These are phyloP conservation scores for Amniataba percoides DNA, from an alignment of 2,797 vertebrate species.

Conservation along the genomic window DNA sequence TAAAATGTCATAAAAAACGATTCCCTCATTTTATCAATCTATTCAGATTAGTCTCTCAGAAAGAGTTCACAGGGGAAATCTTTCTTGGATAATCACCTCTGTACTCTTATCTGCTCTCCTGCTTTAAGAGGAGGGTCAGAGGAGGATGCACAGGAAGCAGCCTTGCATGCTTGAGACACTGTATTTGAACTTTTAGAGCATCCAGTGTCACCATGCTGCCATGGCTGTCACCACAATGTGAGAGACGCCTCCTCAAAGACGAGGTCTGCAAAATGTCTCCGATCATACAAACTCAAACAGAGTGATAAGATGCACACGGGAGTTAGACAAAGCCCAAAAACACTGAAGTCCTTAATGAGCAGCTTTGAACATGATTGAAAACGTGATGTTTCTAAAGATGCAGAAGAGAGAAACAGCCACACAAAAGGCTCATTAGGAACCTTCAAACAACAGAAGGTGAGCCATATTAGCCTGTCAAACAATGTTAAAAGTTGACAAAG, in stretches of 20 bases:
- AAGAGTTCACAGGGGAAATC: background rate
- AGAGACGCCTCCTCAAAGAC: background rate
- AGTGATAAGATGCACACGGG: background rate
- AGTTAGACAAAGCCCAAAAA: background rate
- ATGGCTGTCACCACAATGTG: slow-evolving; percentile 1
- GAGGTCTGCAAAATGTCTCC: slow-evolving; percentile 11
- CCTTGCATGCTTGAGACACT: background rate
- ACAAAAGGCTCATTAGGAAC: slow-evolving; percentile 1
- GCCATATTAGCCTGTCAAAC: slow-evolving; percentile 30
- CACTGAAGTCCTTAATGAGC: background rate
- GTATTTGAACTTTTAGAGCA: background rate
- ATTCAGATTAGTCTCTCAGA: background rate
- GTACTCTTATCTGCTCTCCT: background rate
- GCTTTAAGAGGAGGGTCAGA: background rate
- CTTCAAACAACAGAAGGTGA: slow-evolving; percentile 17
- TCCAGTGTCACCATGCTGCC: background rate
- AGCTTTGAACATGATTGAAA: slow-evolving; percentile 25
- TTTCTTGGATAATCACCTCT: background rate
- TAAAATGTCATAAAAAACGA: background rate
- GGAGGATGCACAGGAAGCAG: background rate
- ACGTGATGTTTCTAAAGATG: background rate
- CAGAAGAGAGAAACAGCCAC: slow-evolving; percentile 4
- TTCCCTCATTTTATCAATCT: background rate
- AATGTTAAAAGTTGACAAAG: slow-evolving; percentile 24
- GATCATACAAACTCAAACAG: background rate